Conservation (phyloP, 2,888 invertebrate genomes). For the Lathronympha strigana region DNA sequence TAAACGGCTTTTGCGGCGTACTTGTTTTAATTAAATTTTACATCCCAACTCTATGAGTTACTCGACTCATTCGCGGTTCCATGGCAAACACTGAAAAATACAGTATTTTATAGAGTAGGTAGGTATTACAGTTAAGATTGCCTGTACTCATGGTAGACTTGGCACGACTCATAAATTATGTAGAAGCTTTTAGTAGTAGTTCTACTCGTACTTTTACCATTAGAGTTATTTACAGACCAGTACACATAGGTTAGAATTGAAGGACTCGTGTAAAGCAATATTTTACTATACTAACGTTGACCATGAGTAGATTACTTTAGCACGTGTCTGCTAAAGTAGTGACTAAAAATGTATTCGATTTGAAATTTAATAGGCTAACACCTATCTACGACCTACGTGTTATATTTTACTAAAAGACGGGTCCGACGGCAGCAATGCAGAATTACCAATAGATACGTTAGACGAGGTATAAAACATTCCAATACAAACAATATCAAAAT, state of each 20-base stretch:
- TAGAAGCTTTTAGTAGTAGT: constrained; percentile 20
- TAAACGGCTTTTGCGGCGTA: not conserved
- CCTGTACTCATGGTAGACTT: not conserved
- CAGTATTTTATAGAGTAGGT: not conserved
- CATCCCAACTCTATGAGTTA: not conserved
- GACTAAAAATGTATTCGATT: not conserved
- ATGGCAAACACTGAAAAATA: not conserved
- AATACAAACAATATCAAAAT: not conserved
- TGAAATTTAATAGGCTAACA: not conserved
- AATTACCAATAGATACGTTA: not conserved
- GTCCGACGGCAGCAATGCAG: not conserved
- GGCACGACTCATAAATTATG: constrained; percentile 15
- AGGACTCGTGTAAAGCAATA: not conserved
- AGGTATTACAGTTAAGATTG: not conserved
- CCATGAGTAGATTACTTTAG: not conserved
- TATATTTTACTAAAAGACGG: no score
- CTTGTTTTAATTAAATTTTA: not conserved
- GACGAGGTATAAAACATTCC: not conserved
- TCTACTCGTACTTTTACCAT: constrained; percentile 18
- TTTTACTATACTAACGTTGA: not conserved
- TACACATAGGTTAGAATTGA: not conserved
- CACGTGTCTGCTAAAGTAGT: not conserved
- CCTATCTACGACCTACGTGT: not conserved
- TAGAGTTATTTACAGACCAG: constrained; percentile 3
- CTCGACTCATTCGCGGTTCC: not conserved